Conservation (phyloP, 2,113 vertebrate species). For the Thunnus maccoyii region DNA sequence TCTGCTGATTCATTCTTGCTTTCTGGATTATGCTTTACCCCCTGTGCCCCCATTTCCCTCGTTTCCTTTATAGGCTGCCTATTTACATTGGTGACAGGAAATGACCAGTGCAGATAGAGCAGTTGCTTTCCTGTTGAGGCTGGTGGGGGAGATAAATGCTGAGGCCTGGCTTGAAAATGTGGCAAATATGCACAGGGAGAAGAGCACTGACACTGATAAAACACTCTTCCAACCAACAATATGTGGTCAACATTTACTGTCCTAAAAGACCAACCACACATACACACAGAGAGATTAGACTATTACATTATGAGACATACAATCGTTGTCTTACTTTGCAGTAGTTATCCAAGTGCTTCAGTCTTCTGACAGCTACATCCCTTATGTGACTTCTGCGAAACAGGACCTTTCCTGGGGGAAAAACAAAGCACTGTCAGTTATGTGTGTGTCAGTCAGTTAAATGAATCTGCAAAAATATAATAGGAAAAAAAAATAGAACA, state of each 20-base stretch:
- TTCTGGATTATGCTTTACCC: slow-evolving; percentile 33
- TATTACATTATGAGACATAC: background rate
- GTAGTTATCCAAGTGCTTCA: slow-evolving; percentile 96
- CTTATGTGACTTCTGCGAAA: slow-evolving; percentile 96
- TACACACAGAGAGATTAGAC: background rate
- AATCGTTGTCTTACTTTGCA: slow-evolving; percentile 90
- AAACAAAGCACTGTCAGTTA: slow-evolving; percentile 18
- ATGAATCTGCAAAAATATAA: background rate
- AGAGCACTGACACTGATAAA: background rate
- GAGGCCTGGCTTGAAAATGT: slow-evolving; percentile 46
- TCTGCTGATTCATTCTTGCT: slow-evolving; percentile 70
- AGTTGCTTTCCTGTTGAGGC: slow-evolving; percentile 74
- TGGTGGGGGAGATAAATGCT: slow-evolving; percentile 71
- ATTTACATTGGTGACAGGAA: slow-evolving; percentile 79
- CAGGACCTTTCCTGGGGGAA: slow-evolving; percentile 92
- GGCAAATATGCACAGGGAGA: slow-evolving; percentile 30
- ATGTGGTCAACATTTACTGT: background rate
- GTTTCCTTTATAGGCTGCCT: slow-evolving; percentile 70
- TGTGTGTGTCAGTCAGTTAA: too few relatives aligned
- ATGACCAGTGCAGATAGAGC: slow-evolving; percentile 72
- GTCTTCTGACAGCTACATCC: slow-evolving; percentile 94
- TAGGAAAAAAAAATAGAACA: background rate
- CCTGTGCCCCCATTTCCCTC: slow-evolving; percentile 55
- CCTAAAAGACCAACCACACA: background rate
- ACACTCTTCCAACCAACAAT: slow-evolving; percentile 2